Evolutionary conservation across 2,113 vertebrate genomes (phyloP).

Genomic region (Mandrillus leucophaeus): DNA sequence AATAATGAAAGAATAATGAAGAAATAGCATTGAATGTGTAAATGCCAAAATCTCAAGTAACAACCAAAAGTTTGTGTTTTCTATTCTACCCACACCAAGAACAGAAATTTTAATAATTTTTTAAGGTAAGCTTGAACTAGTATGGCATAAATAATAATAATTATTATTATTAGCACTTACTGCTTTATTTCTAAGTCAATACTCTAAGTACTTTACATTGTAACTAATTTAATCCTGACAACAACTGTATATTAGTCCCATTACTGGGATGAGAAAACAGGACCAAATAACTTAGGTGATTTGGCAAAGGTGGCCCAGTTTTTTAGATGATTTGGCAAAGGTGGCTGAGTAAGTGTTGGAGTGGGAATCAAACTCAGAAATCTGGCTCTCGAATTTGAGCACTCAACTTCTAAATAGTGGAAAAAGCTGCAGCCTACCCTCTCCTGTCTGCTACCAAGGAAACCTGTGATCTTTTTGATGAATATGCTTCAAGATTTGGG

Average conservation of each 20-base stretch:
- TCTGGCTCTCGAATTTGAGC: neutral
- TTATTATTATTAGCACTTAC: neutral
- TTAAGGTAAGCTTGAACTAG: neutral
- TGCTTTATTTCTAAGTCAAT: neutral
- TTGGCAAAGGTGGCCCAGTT: neutral
- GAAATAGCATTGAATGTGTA: neutral
- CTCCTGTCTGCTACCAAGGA: neutral
- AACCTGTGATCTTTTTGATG: neutral
- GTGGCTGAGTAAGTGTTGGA: neutral
- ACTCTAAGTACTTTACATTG: neutral
- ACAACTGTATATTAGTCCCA: neutral
- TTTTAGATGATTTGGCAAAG: neutral
- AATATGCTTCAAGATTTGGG: neutral
- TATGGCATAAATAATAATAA: neutral
- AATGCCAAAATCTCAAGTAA: neutral
- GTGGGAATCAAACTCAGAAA: neutral
- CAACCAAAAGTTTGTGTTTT: neutral
- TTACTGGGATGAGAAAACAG: neutral
- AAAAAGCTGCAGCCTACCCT: neutral
- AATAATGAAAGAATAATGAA: constrained; percentile 7
- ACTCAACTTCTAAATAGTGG: neutral
- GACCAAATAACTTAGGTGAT: neutral
- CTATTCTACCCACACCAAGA: neutral
- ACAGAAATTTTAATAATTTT: constrained; percentile 13
- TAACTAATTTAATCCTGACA: neutral